Conservation (phyloP, 1,140 invertebrate species). For the Fragariocoptes setiger region DNA sequence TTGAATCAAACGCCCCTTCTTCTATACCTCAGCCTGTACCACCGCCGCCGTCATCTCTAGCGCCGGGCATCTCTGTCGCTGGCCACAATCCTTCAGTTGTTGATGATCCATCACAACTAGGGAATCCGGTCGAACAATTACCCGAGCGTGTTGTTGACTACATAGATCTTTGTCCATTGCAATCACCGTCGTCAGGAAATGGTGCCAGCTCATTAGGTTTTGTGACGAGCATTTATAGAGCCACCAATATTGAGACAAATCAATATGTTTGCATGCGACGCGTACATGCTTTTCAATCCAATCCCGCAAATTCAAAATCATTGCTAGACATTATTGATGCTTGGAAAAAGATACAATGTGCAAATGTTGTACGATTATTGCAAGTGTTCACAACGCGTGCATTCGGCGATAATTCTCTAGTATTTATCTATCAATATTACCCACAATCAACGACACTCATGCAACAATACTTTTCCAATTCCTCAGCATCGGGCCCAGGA, state of each 20-base stretch:
- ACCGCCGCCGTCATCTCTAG: slow-evolving; percentile 1
- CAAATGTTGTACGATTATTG: slow-evolving; percentile 60
- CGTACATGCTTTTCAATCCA: slow-evolving; percentile 30
- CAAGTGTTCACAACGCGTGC: slow-evolving; percentile 82
- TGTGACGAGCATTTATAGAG: slow-evolving; percentile 62
- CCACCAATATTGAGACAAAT: slow-evolving; percentile 54
- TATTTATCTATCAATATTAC: slow-evolving; percentile 87
- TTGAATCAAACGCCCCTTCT: neutral
- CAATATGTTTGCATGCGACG: slow-evolving; percentile 50
- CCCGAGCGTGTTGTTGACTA: slow-evolving; percentile 61
- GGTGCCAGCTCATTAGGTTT: slow-evolving; percentile 30
- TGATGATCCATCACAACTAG: too few species aligned
- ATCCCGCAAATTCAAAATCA: slow-evolving; percentile 5
- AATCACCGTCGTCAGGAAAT: slow-evolving; percentile 25
- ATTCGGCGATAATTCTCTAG: slow-evolving; percentile 74
- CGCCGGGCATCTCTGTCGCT: too few species aligned
- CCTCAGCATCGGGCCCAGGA: neutral
- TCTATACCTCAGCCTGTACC: neutral
- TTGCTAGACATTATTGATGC: slow-evolving; percentile 23
- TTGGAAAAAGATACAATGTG: slow-evolving; percentile 73
- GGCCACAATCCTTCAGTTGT: too few species aligned
- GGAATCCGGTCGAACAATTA: too few species aligned
- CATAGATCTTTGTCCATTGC: slow-evolving; percentile 50
- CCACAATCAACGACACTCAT: slow-evolving; percentile 57
- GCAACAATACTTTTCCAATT: slow-evolving; percentile 36